phyloP scores from a whole-genome alignment of 2,888 invertebrate species.

The Hypolimnas misippus region DNA sequence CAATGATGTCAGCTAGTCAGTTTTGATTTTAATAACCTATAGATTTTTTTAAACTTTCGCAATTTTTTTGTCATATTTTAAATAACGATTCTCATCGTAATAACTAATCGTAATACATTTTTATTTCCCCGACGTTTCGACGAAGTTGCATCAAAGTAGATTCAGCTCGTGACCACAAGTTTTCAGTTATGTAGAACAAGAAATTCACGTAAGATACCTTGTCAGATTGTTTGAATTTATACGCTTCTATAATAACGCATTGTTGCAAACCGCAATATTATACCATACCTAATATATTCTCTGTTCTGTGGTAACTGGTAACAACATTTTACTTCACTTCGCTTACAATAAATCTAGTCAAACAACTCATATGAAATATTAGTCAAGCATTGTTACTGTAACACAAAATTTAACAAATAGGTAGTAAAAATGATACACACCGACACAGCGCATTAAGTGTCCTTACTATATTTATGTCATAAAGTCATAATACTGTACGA shows the following conservation, averaged over 20 bases:
- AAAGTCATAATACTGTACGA: no score
- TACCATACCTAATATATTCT: conserved; percentile 2
- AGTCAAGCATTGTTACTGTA: conserved; percentile 6
- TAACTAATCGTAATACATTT: no score
- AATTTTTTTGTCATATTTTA: no score
- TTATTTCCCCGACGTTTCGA: no score
- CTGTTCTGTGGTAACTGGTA: neutral
- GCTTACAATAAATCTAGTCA: conserved; percentile 19
- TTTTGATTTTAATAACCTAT: no score
- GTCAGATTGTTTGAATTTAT: neutral
- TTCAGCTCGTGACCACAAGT: no score
- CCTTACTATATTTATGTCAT: neutral
- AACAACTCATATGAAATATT: conserved; percentile 3
- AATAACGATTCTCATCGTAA: no score
- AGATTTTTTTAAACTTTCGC: no score
- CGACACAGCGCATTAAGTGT: neutral
- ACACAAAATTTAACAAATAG: conserved; percentile 12
- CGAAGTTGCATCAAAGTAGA: no score
- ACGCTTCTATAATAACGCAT: neutral
- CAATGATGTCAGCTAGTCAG: no score
- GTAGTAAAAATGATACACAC: conserved; percentile 12
- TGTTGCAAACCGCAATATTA: neutral
- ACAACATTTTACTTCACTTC: conserved; percentile 12
- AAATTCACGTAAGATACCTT: no score
- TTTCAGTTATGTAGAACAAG: no score